Evolutionary conservation across 2,888 invertebrate species (phyloP), one percentile per base, ranked within the genome.

Genomic region (Bombyx huttoni): DNA sequence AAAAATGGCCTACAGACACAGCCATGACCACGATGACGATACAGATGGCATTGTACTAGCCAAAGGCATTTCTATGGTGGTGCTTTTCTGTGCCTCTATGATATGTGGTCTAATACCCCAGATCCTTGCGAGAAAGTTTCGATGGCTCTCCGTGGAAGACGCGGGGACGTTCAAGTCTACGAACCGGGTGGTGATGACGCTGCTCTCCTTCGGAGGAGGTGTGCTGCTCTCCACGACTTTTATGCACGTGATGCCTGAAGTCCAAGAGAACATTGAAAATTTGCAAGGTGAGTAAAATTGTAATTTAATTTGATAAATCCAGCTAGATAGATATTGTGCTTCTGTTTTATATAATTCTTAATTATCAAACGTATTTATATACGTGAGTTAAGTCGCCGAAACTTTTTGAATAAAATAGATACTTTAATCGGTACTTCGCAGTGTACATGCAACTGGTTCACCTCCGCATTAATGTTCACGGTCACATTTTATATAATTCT

Each of bases 161-260:
- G 86, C 89, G 0, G 85, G 86, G 50, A 79, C 78, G 55, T 76
- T 89, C 45, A 84, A 82, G 61, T 75, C 81, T 6, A 90, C 89
- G 8, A 89, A 89, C 61, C 71, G 70, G 57, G 64, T 90, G 14
- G 91, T 93, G 34, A 88, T 91, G 65, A 79, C 92, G 13, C 75
- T 94, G 33, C 81, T 96, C 24, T 92, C 94, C n/a, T 93, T 95
- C 59, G 96, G 95, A 13, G 96, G 95, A n/a, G 96, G 96, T 9
- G 95, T 96, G 0, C 81, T 96, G 13, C 80, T 96, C 46, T 92
- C 93, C 57, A 96, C 96, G 3, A 95, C 95, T 6, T 95, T 96
- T 69, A 78, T 95, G 59, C 96, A 96, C 67, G 82, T 96, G 63
- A 81, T 95, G 52, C 96, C 96, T 1, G 96, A 96, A 83, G 93